Percentiles rank a stretch among this genome's conserved stretches.
Evolutionary conservation across 2,113 vertebrate genomes (phyloP).

Genomic region (Chaetodon trifascialis): DNA sequence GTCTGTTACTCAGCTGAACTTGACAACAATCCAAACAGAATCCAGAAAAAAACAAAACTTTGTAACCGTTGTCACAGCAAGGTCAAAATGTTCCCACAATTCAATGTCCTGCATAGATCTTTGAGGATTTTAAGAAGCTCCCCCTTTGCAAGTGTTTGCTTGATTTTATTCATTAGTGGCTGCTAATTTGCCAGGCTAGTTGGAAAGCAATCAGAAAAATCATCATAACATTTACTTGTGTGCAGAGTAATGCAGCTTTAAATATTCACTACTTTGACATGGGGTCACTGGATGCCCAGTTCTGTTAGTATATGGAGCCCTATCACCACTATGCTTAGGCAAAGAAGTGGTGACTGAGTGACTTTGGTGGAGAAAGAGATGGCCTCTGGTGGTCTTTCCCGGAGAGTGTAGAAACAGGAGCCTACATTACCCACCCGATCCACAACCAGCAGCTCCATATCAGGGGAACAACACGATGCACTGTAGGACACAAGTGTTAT

Average conservation of each 20-base stretch:
- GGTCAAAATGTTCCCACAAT: too few relatives aligned
- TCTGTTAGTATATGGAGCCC: constrained; percentile 16
- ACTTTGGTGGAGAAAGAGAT: constrained; percentile 12
- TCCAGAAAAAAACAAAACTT: too few relatives aligned
- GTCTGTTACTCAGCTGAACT: too few relatives aligned
- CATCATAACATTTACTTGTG: too few relatives aligned
- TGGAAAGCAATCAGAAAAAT: background rate
- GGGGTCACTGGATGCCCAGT: background rate
- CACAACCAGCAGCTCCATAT: constrained; percentile 69
- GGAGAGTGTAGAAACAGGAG: constrained; percentile 65
- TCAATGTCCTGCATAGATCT: too few relatives aligned
- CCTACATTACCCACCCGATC: constrained; percentile 77
- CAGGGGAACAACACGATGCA: constrained; percentile 67
- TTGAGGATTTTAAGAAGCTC: background rate
- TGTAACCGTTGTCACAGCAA: too few relatives aligned
- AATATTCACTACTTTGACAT: background rate
- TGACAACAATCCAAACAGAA: too few relatives aligned
- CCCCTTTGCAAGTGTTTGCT: too few relatives aligned
- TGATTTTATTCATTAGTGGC: too few relatives aligned
- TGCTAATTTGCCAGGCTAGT: too few relatives aligned
- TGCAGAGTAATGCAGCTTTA: background rate
- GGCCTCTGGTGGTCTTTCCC: constrained; percentile 25
- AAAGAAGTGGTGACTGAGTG: background rate
- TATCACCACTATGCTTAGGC: background rate
- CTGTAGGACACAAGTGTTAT: constrained; percentile 68